phyloP scores from a whole-genome alignment of 2,113 vertebrate genomes.

The Cathartes aura region DNA sequence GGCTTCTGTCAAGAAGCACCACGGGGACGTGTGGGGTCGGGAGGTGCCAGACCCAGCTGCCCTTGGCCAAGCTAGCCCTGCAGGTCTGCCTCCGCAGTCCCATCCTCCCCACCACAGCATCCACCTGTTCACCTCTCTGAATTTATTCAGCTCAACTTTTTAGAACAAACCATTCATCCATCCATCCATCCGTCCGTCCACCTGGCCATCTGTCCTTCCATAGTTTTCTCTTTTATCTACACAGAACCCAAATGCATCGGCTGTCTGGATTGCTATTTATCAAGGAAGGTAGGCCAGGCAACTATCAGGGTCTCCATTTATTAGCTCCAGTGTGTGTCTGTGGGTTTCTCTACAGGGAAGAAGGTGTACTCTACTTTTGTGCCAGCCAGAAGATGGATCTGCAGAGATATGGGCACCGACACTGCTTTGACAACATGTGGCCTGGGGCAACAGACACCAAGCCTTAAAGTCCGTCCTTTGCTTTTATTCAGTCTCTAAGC shows the following conservation, averaged over 20 bases:
- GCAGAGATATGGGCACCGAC: background rate
- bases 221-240: background rate
- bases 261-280: background rate
- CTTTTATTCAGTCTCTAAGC: background rate
- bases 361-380: background rate
- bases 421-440: background rate
- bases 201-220: background rate
- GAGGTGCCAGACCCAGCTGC: background rate
- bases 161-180: background rate
- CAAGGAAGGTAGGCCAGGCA: background rate
- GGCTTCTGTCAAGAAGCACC: background rate
- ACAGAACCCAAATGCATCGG: background rate
- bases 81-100: background rate
- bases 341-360: background rate
- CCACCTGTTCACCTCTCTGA: background rate
- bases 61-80: background rate
- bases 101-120: background rate
- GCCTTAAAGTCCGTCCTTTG: background rate
- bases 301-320: background rate
- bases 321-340: background rate
- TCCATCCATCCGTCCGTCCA: background rate
- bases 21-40: fast-evolving
- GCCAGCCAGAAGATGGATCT: background rate
- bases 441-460: background rate
- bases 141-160: background rate